phyloP scores from a whole-genome alignment of 2,888 invertebrate genomes.

The Orthosia gothica region DNA sequence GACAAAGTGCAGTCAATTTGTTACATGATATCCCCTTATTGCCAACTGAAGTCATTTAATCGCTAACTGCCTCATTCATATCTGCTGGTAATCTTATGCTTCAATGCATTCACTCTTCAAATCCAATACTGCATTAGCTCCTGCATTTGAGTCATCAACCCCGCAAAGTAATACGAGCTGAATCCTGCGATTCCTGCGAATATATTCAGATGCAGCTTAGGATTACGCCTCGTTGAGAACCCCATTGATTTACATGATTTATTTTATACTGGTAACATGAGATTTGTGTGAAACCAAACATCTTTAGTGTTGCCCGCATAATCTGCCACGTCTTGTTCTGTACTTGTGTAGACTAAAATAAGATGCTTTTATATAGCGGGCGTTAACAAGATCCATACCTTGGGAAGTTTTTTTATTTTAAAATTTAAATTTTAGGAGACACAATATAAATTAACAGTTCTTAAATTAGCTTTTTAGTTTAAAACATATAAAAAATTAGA shows the following conservation, averaged over 20 bases:
- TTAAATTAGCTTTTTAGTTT: neutral
- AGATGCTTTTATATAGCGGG: neutral
- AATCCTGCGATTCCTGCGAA: slow-evolving; percentile 50
- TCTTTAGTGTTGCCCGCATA: slow-evolving; percentile 65
- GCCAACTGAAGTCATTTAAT: neutral
- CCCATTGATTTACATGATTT: slow-evolving; percentile 62
- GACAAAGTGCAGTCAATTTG: slow-evolving; percentile 7
- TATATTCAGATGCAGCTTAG: slow-evolving; percentile 48
- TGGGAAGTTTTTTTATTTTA: neutral
- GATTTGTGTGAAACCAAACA: slow-evolving; percentile 66
- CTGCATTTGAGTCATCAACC: slow-evolving; percentile 54
- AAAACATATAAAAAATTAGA: neutral
- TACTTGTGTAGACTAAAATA: slow-evolving; percentile 22
- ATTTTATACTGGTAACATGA: slow-evolving; percentile 63
- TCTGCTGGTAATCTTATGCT: slow-evolving; percentile 23
- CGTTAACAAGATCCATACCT: too few relatives aligned
- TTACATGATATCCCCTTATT: slow-evolving; percentile 15
- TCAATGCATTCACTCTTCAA: slow-evolving; percentile 43
- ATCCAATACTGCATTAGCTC: slow-evolving; percentile 28
- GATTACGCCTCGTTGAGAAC: slow-evolving; percentile 52
- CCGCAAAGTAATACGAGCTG: slow-evolving; percentile 30
- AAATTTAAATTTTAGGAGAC: neutral
- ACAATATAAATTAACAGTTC: neutral
- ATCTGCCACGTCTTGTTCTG: slow-evolving; percentile 28
- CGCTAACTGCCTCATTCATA: slow-evolving; percentile 22